Conservation (phyloP, 2,113 vertebrate genomes). For the Rhea americana region DNA sequence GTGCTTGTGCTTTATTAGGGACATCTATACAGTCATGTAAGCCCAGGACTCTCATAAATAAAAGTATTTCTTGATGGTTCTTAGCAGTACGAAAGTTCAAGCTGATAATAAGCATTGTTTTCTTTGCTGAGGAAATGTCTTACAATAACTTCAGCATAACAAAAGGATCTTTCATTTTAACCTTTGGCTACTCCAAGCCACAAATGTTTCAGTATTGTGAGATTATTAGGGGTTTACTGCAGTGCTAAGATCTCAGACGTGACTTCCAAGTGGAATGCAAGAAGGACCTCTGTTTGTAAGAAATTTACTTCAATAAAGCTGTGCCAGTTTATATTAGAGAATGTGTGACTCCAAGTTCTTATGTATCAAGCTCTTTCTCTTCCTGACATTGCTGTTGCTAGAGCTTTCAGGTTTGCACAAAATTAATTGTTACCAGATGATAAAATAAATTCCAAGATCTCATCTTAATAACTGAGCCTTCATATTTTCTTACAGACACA, state of each 20-base stretch:
- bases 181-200: neutral
- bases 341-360: neutral
- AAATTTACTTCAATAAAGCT: neutral
- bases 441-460: neutral
- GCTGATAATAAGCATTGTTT: neutral
- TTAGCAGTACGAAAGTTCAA: neutral
- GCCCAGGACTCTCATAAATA: neutral
- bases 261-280: neutral
- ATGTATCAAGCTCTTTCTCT: neutral
- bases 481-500: neutral
- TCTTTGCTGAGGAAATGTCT: too few species aligned
- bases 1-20: neutral
- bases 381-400: neutral
- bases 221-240: neutral
- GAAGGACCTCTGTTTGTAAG: neutral
- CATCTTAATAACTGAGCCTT: neutral
- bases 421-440: neutral
- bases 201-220: neutral
- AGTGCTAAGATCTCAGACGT: neutral
- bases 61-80: neutral
- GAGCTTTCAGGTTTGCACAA: neutral
- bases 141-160: neutral
- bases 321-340: neutral
- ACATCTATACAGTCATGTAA: accelerated
- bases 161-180: slow-evolving; percentile 14